Evolutionary conservation across 1,140 invertebrate species (phyloP).

Genomic region (Nasonia longicornis): DNA sequence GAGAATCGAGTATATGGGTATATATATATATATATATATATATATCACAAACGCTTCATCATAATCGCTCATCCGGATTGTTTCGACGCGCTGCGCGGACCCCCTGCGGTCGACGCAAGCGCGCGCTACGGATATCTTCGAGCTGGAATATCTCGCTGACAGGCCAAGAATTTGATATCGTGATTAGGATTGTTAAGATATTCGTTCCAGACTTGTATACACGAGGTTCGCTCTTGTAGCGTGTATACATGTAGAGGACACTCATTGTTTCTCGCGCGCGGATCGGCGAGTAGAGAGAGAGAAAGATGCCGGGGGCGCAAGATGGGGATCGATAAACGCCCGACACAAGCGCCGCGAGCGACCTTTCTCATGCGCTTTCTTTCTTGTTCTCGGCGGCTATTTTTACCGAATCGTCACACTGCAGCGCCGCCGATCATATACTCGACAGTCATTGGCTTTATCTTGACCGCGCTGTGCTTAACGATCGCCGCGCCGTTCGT

Average conservation of each 20-base stretch:
- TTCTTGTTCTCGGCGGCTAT: slow-evolving; percentile 18
- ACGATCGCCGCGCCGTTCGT: neutral
- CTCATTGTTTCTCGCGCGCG: slow-evolving; percentile 38
- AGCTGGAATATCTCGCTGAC: slow-evolving; percentile 60
- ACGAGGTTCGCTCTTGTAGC: neutral
- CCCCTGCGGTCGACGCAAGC: slow-evolving; percentile 55
- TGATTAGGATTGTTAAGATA: slow-evolving; percentile 66
- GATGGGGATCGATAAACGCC: slow-evolving; percentile 55
- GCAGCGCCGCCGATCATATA: slow-evolving; percentile 6
- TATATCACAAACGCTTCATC: slow-evolving; percentile 62
- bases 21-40: slow-evolving; percentile 33
- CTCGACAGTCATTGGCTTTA: slow-evolving; percentile 43
- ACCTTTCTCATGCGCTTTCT: slow-evolving; percentile 40
- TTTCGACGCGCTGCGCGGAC: slow-evolving; percentile 53
- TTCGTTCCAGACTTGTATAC: slow-evolving; percentile 57
- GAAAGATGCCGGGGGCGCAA: slow-evolving; percentile 45
- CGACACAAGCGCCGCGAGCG: slow-evolving; percentile 37
- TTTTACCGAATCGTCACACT: slow-evolving; percentile 36
- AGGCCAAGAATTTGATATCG: slow-evolving; percentile 69
- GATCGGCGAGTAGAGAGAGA: neutral
- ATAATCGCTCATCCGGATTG: slow-evolving; percentile 68
- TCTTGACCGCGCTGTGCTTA: slow-evolving; percentile 5
- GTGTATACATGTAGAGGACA: slow-evolving; percentile 35
- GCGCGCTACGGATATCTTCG: slow-evolving; percentile 64
- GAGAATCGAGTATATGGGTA: slow-evolving; percentile 21